A percentile compares a stretch with the other conserved stretches of the same genome.
Evolutionary conservation across 2,797 vertebrate species (phyloP).

Genomic region (Sebastes hubbsi): DNA sequence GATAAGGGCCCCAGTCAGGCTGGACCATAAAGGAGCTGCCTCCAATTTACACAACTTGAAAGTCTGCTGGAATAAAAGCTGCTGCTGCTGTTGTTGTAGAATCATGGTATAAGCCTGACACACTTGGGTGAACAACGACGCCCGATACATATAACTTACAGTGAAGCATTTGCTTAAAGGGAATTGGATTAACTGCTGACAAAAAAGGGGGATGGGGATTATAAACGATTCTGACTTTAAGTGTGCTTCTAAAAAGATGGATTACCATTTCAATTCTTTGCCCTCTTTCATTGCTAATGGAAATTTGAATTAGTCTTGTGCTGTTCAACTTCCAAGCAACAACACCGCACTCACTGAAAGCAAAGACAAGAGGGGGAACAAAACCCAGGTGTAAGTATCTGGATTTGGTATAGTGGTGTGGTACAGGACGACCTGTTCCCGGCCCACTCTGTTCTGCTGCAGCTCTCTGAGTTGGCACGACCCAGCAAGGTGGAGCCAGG

Average conservation of each 20-base stretch:
- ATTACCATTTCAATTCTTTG: slow-evolving; percentile 64
- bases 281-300: slow-evolving; percentile 42
- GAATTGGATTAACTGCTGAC: slow-evolving; percentile 72
- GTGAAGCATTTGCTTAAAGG: slow-evolving; percentile 50
- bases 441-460: slow-evolving; percentile 3
- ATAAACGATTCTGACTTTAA: slow-evolving; percentile 67
- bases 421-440: slow-evolving; percentile 38
- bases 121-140: slow-evolving; percentile 65
- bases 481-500: slow-evolving; percentile 21
- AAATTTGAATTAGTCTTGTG: slow-evolving; percentile 35
- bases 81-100: slow-evolving; percentile 44
- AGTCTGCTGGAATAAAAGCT: slow-evolving; percentile 44
- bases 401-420: slow-evolving; percentile 14
- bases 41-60: slow-evolving; percentile 47
- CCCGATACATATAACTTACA: slow-evolving; percentile 63
- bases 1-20: slow-evolving; percentile 37
- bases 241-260: slow-evolving; percentile 65
- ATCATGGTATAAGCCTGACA: slow-evolving; percentile 59
- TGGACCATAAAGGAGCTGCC: slow-evolving; percentile 16
- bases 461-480: slow-evolving; percentile 1
- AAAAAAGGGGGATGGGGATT: slow-evolving; percentile 50
- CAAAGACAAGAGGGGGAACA: not conserved
- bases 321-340: slow-evolving; percentile 3
- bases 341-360: slow-evolving; percentile 2
- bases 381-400: slow-evolving; percentile 25